Base-by-base conservation (phyloP, 1,140 invertebrate genomes). In the Amphibalanus amphitrite region DNA sequence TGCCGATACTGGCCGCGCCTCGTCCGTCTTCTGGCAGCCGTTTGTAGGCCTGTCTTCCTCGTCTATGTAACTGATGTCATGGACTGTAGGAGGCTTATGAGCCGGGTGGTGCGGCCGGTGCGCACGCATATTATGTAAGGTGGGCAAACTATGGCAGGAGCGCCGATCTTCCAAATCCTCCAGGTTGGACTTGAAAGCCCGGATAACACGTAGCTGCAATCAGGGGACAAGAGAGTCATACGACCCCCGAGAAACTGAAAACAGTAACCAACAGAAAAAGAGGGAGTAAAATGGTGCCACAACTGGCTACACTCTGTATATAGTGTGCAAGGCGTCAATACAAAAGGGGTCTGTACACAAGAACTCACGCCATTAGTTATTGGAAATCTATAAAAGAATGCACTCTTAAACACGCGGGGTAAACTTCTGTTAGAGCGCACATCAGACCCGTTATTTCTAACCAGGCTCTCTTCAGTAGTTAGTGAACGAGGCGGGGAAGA, bases 201-300 rank as follows among this genome's bases (percentile, higher is more conserved):
- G 92, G 85, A 99, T 96, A 85, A 99, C 97, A 85, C 97, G 92
- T 85, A 99, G 90, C 96, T 99, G 93, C 85, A 92, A 92, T 86
- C 86, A 76, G 76, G 76, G 77, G 75, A 74, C 76, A n/a, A n/a
- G 77, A 80, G 75, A 78, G 77, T 77, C 76, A 79, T 73, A 75
- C 72, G 76, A 77, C 74, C 71, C 72, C 73, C 73, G 71, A n/a
- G 38, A 72, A 70, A 71, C 70, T 70, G 73, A 69, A 75, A 75
- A 73, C 70, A 75, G 71, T 71, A 74, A 72, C 71, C 67, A 73
- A 71, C 72, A 72, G 74, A 73, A 70, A 76, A 73, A 70, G 71
- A 72, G 75, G 71, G 71, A 72, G 73, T 72, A 72, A 74, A 70
- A 74, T 69, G 71, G 71, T 75, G 71, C 69, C 71, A 71, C 71